Evolutionary conservation across 2,113 vertebrate genomes (phyloP), one percentile per base, ranked within the genome.

Genomic region (Plecturocebus donacophilus): DNA sequence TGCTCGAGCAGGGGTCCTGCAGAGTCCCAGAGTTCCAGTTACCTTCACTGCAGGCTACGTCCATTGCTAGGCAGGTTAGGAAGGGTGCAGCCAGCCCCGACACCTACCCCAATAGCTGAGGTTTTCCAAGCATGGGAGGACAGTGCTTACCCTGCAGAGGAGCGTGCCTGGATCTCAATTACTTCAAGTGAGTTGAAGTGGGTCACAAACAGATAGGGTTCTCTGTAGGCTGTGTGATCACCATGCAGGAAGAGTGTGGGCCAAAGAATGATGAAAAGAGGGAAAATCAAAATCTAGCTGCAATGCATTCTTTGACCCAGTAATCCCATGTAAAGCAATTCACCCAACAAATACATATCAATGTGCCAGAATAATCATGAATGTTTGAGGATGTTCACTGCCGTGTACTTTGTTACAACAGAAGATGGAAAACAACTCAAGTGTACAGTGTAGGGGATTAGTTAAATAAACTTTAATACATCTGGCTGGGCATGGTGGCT

Each of bases 161-260:
- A 98, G 66, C 99, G 99, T 88, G 99, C 99, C 98, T 99, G 99
- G 95, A 99, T 99, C 98, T 99, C 99, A 0, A 99, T 99, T 71
- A 99, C 99, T 95, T 99, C 99, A 80, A 99, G 98, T 32, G 99
- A 99, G 98, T 99, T 99, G 98, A 99, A 99, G 98, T 99, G 99
- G 93, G 99, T 99, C 98, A 99, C 99, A 95, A 99, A 99, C 94
- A 99, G 99, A 96, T 99, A 99, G 12, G 99, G 99, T 86, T 99
- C 99, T 98, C 99, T 99, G 98, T 99, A 99, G 97, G 99, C 99
- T 99, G 98, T 13, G 96, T 21, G n/a, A 96, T 45, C 89, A 81
- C 52, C 94, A 38, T 0, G 52, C 93, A 97, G 87, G 88, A 87
- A 66, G 61, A 96, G 88, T 30, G 83, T 16, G 54, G 81, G 30